phyloP scores from a whole-genome alignment of 92 coral and sea anemone genomes.

The Chrysogorgia sp. region DNA sequence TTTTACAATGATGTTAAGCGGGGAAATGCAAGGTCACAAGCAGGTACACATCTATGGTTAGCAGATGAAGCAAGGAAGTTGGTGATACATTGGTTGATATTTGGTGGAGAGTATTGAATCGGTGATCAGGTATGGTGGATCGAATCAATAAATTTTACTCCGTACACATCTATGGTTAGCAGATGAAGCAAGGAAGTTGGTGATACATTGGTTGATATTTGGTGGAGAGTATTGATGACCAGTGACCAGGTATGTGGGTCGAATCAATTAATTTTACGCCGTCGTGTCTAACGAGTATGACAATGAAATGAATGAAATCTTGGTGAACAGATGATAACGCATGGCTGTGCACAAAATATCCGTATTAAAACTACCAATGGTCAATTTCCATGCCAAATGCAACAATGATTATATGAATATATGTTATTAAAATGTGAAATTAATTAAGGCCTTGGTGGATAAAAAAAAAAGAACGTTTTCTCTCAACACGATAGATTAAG shows the following conservation, averaged over 20 bases:
- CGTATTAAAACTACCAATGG: slow-evolving; percentile 9
- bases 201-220: neutral
- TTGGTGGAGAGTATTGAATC: neutral
- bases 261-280: neutral
- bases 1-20: neutral
- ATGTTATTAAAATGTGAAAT: neutral
- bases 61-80: slow-evolving; percentile 1
- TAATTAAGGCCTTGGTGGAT: neutral
- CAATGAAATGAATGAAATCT: neutral
- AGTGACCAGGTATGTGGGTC: neutral
- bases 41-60: neutral
- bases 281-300: neutral
- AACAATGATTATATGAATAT: neutral
- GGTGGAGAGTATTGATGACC: neutral
- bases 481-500: neutral
- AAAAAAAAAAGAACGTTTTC: neutral
- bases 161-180: no score
- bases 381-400: neutral
- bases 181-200: neutral
- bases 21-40: neutral
- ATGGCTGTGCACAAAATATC: no score
- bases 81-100: neutral
- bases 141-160: neutral
- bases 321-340: no score
- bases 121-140: neutral